Evolutionary conservation across 2,888 invertebrate genomes (phyloP), one percentile per base, ranked within the genome.

Genomic region (Spodoptera littoralis): DNA sequence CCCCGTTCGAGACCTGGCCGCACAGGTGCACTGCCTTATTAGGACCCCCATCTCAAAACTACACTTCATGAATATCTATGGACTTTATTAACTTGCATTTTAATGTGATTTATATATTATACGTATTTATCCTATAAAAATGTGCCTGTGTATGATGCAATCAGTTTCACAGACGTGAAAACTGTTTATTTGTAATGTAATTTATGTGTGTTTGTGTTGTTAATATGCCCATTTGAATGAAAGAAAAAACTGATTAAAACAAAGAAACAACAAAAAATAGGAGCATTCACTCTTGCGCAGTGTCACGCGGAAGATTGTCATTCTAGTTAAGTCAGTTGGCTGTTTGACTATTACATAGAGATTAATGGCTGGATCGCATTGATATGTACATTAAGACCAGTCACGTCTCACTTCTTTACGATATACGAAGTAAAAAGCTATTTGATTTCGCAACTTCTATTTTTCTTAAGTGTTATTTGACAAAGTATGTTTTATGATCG

Each of bases 11-110:
- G 57, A 55, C 58, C 54, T 52, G 65, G 65, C 51, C 66, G 60
- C 78, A 77, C 80, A 79, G 78, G 78, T 79, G 78, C 68, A 66
- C 46, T 41, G 60, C 72, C 80, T 63, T 78, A 80, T 73, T 70
- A 59, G 70, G 67, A 59, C 50, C 47, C 70, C 60, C 69, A 69
- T 65, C 71, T 64, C 62, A 57, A 45, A 72, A 72, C 54, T 71
- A 57, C 70, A 57, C 43, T 59, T 72, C 58, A 65, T 65, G 47
- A 54, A 67, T 64, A 60, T 65, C 65, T 55, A 58, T 56, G 42
- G 61, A 44, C 43, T 55, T 74, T 74, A 74, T 62, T 48, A 74
- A 74, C 57, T 70, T 63, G 47, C 55, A 53, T 68, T 60, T 60
- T 52, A 73, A 55, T 68, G 46, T 73, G 41, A 46, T 22, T 44